These are phyloP conservation scores for Trachythela sp. DNA, from an alignment of 64 coral and sea anemone species.

Conservation along the genomic window DNA sequence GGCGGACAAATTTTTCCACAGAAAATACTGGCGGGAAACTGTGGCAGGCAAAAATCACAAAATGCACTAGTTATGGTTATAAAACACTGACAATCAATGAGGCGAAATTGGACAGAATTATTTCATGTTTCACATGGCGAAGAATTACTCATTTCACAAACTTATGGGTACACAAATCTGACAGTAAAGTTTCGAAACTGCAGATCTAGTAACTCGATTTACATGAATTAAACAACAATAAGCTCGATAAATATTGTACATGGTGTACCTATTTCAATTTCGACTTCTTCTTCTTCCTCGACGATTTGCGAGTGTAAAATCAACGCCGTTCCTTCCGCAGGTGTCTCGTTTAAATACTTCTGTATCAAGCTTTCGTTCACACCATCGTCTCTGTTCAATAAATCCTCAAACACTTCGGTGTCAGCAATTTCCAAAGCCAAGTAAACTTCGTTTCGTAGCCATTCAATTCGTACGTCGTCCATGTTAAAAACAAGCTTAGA, in stretches of 20 bases:
- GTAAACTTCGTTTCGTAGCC: constrained; percentile 90
- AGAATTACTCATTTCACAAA: too few species aligned
- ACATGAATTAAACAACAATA: too few species aligned
- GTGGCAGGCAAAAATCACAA: too few species aligned
- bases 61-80: too few species aligned
- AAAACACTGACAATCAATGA: too few species aligned
- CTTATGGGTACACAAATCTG: too few species aligned
- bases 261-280: constrained; percentile 56
- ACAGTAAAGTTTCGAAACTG: too few species aligned
- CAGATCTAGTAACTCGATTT: too few species aligned
- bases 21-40: too few species aligned
- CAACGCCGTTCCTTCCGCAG: constrained; percentile 79
- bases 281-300: constrained; percentile 62
- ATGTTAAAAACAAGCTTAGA: constrained; percentile 9
- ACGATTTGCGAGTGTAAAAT: constrained; percentile 86
- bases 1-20: too few species aligned
- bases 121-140: too few species aligned
- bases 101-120: too few species aligned
- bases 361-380: constrained; percentile 78
- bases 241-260: neutral
- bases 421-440: constrained; percentile 81
- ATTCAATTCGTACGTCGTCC: constrained; percentile 96
- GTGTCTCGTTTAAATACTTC: constrained; percentile 86
- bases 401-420: constrained; percentile 94
- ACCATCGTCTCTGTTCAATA: constrained; percentile 92